A percentile compares a stretch with the other conserved stretches of the same genome.
Evolutionary conservation across 1,140 invertebrate genomes (phyloP).

Genomic region (Nilaparvata lugens): DNA sequence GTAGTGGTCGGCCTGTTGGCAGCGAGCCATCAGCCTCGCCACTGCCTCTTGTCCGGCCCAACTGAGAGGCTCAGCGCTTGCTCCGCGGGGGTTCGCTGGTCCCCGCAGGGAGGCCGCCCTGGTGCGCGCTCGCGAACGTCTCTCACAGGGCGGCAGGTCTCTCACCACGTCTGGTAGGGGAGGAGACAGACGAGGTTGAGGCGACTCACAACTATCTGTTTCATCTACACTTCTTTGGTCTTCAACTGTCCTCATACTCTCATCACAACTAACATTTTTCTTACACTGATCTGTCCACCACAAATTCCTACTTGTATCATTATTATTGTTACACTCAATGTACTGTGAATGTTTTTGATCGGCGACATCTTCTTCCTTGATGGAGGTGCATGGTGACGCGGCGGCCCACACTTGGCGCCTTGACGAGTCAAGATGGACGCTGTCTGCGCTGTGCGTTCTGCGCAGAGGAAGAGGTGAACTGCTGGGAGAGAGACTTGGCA

Average conservation of each 20-base stretch:
- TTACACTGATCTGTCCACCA: too few species aligned
- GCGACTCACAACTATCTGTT: neutral
- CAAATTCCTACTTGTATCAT: neutral
- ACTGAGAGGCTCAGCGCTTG: conserved; percentile 3
- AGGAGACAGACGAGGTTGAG: neutral
- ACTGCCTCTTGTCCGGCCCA: conserved; percentile 35
- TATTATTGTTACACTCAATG: neutral
- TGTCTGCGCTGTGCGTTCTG: conserved; percentile 14
- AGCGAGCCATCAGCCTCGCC: conserved; percentile 41
- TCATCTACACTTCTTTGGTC: neutral
- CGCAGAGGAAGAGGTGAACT: conserved; percentile 32
- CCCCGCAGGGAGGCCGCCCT: neutral
- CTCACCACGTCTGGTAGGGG: conserved; percentile 24
- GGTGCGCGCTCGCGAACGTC: conserved; percentile 7
- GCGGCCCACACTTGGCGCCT: neutral
- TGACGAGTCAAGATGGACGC: neutral
- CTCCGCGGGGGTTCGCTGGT: neutral
- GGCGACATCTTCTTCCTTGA: neutral
- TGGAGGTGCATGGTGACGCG: neutral
- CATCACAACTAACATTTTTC: too few species aligned
- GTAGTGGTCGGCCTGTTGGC: conserved; percentile 47
- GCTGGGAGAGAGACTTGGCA: neutral
- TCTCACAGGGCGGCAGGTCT: conserved; percentile 20
- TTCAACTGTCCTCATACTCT: too few species aligned
- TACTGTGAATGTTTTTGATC: neutral